Evolutionary conservation across 2,888 invertebrate species (phyloP).

Genomic region (Quadroppia sp.): DNA sequence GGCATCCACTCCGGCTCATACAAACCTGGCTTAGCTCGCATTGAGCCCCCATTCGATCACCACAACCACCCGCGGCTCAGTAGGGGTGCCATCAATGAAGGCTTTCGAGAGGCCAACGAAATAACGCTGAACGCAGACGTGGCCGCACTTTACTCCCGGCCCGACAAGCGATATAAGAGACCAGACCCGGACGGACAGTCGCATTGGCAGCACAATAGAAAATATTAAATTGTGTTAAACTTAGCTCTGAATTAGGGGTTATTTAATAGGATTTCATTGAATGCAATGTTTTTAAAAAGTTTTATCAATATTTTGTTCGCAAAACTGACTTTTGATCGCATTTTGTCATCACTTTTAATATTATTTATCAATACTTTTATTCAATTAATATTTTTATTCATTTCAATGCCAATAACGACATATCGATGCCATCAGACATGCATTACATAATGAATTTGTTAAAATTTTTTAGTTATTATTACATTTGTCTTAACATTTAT

Average conservation of each 20-base stretch:
- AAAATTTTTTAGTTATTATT: too few species aligned
- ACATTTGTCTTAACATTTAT: not conserved
- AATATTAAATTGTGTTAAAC: slow-evolving; percentile 1
- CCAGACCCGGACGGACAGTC: slow-evolving; percentile 28
- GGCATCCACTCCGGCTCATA: slow-evolving; percentile 44
- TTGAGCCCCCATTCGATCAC: slow-evolving; percentile 14
- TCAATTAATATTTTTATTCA: not conserved
- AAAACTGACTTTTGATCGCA: not conserved
- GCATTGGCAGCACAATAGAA: slow-evolving; percentile 36
- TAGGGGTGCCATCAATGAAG: slow-evolving; percentile 42
- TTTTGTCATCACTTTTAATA: not conserved
- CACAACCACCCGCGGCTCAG: not conserved
- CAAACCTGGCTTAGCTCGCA: slow-evolving; percentile 36
- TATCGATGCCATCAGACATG: slow-evolving; percentile 33
- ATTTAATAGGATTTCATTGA: not conserved
- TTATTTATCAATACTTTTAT: not conserved
- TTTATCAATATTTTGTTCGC: not conserved
- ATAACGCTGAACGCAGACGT: slow-evolving; percentile 44
- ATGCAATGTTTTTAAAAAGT: not conserved
- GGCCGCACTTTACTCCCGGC: slow-evolving; percentile 42
- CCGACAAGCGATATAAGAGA: slow-evolving; percentile 38
- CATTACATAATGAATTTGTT: slow-evolving; percentile 28
- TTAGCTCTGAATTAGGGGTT: slow-evolving; percentile 26
- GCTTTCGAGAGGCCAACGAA: slow-evolving; percentile 44
- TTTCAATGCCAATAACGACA: slow-evolving; percentile 17